Percentiles rank a stretch among this genome's conserved stretches.
These are phyloP conservation scores for Brachyistius frenatus DNA, from an alignment of 2,113 vertebrate species.

Conservation along the genomic window DNA sequence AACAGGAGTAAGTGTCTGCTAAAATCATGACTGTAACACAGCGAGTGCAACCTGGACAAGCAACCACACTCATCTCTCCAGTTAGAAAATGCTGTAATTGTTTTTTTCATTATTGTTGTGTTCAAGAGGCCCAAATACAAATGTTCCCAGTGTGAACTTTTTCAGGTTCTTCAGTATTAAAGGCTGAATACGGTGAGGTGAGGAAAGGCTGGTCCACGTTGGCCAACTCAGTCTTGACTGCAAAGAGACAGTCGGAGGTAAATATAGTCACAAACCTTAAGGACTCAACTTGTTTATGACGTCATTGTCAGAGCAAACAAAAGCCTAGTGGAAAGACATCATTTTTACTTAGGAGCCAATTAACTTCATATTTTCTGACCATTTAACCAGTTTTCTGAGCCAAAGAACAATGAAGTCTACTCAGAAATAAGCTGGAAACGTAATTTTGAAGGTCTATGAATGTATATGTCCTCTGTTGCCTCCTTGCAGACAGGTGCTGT, in stretches of 20 bases:
- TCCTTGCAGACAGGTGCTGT: conserved; percentile 52
- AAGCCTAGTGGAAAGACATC: neutral
- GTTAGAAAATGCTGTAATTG: conserved; percentile 22
- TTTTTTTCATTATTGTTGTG: conserved; percentile 4
- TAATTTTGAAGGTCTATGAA: conserved; percentile 32
- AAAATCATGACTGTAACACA: conserved; percentile 27
- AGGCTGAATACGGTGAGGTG: conserved; percentile 55
- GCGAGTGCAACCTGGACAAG: conserved; percentile 64
- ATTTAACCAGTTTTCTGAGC: too few relatives aligned
- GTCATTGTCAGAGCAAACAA: too few relatives aligned
- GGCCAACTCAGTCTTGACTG: conserved; percentile 47
- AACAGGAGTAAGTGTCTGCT: conserved; percentile 65
- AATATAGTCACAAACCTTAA: conserved; percentile 54
- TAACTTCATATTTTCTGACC: too few relatives aligned
- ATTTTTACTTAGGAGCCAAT: neutral
- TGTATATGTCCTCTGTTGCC: conserved; percentile 51
- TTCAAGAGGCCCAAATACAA: conserved; percentile 6
- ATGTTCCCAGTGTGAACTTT: conserved; percentile 4
- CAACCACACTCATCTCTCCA: conserved; percentile 62
- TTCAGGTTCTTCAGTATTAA: conserved; percentile 7
- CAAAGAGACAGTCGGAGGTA: conserved; percentile 49
- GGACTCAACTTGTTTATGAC: too few relatives aligned
- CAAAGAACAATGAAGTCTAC: too few relatives aligned
- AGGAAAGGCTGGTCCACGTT: conserved; percentile 69
- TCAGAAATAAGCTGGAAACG: too few relatives aligned